A percentile compares a stretch with the other conserved stretches of the same genome.
These are phyloP conservation scores for Liodrosophila aerea DNA, from an alignment of 2,888 invertebrate species.

Conservation along the genomic window DNA sequence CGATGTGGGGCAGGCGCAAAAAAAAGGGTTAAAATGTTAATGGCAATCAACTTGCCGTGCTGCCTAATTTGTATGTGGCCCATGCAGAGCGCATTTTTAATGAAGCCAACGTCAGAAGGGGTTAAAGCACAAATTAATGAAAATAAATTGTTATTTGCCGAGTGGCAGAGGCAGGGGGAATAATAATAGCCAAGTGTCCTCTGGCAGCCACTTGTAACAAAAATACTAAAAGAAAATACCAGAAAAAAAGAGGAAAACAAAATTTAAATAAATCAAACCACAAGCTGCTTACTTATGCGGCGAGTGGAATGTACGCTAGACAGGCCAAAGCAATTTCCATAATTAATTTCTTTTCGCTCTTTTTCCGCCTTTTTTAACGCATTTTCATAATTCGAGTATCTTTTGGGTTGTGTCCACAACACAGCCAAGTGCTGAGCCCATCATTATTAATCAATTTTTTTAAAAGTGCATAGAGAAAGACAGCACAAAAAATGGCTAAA, in stretches of 20 bases:
- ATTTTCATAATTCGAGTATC: conserved; percentile 61
- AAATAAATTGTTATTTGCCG: conserved; percentile 79
- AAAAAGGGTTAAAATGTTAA: conserved; percentile 64
- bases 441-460: conserved; percentile 75
- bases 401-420: conserved; percentile 12
- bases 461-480: conserved; percentile 20
- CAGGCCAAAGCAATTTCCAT: conserved; percentile 78
- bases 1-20: not conserved
- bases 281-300: conserved; percentile 60
- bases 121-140: conserved; percentile 80
- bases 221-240: not conserved
- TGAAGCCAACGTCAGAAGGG: conserved; percentile 64
- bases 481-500: conserved; percentile 12
- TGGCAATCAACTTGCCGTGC: conserved; percentile 59
- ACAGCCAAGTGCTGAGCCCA: conserved; percentile 27
- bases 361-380: conserved; percentile 63
- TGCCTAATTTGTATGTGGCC: conserved; percentile 58
- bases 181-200: conserved; percentile 48
- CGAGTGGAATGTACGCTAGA: conserved; percentile 13
- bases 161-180: conserved; percentile 30
- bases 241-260: conserved; percentile 16
- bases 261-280: conserved; percentile 72
- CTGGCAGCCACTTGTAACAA: conserved; percentile 28
- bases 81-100: conserved; percentile 70
- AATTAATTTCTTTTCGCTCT: conserved; percentile 78